phyloP scores from a whole-genome alignment of 2,888 invertebrate genomes.

The Tricholauxania praeusta region DNA sequence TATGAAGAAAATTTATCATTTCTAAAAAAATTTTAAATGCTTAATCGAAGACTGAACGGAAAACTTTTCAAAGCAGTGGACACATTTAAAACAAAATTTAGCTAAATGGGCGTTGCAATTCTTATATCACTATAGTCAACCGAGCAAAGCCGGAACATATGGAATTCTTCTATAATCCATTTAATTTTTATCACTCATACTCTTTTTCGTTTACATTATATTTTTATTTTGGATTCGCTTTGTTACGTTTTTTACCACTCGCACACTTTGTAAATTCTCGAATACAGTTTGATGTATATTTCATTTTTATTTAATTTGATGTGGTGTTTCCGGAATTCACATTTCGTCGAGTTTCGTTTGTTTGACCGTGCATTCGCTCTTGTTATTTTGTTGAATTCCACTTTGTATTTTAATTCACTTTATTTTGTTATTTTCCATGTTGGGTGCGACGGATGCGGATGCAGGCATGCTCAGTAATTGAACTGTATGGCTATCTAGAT shows the following conservation, averaged over 20 bases:
- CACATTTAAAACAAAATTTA: too few relatives aligned
- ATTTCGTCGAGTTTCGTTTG: slow-evolving; percentile 6
- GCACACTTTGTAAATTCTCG: slow-evolving; percentile 11
- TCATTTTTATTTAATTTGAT: slow-evolving; percentile 24
- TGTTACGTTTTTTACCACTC: background rate
- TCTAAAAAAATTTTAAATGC: too few relatives aligned
- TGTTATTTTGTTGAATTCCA: background rate
- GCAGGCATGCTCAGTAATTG: slow-evolving; percentile 87
- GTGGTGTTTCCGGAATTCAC: slow-evolving; percentile 17
- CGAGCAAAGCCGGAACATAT: too few relatives aligned
- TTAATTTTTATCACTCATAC: too few relatives aligned
- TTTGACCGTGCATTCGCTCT: background rate
- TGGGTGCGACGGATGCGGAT: background rate
- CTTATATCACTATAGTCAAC: too few relatives aligned
- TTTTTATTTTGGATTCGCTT: background rate
- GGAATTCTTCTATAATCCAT: too few relatives aligned
- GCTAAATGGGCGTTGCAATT: too few relatives aligned
- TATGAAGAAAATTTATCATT: too few relatives aligned
- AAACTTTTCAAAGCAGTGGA: too few relatives aligned
- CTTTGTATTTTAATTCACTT: background rate
- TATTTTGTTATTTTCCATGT: slow-evolving; percentile 18
- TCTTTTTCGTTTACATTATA: background rate
- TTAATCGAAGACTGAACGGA: too few relatives aligned
- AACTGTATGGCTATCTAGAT: slow-evolving; percentile 89
- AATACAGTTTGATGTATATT: slow-evolving; percentile 32